Percentiles rank a stretch among this genome's conserved stretches.
Evolutionary conservation across 2,797 vertebrate genomes (phyloP).

Genomic region (Pseudomugil tenellus): DNA sequence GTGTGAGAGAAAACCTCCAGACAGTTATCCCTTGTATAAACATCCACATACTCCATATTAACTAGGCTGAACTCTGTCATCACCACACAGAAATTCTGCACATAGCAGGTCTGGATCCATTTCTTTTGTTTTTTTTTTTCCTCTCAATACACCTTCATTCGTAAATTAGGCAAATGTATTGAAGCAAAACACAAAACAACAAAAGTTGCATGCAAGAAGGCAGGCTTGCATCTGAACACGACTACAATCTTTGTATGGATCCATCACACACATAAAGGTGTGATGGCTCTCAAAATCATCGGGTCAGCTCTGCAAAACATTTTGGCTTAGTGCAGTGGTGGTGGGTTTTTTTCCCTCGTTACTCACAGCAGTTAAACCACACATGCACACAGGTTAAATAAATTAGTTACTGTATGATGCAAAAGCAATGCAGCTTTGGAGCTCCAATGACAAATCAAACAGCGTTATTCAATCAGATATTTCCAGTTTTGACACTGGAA

Average conservation of each 20-base stretch:
- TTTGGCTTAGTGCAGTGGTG: constrained; percentile 10
- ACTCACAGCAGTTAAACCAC: constrained; percentile 13
- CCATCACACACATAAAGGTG: background rate
- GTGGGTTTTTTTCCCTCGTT: background rate
- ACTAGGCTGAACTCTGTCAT: constrained; percentile 48
- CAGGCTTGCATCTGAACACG: constrained; percentile 4
- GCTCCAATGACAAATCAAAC: too few relatives aligned
- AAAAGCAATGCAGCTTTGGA: too few relatives aligned
- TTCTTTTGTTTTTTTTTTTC: background rate
- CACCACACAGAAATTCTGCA: constrained; percentile 24
- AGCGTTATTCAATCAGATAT: background rate
- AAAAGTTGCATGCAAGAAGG: constrained; percentile 12
- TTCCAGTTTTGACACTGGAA: too few relatives aligned
- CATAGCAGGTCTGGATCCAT: constrained; percentile 1
- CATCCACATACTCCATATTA: constrained; percentile 58
- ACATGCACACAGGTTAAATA: constrained; percentile 4
- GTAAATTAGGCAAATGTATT: background rate
- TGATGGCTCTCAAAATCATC: constrained; percentile 19
- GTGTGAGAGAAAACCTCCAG: constrained; percentile 55
- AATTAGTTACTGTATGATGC: background rate
- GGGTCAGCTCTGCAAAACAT: background rate
- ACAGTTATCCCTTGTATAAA: constrained; percentile 61
- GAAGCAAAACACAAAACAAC: background rate
- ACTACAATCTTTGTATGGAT: constrained; percentile 20
- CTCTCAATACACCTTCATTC: background rate